These are phyloP conservation scores for Drosophila lutescens DNA, from an alignment of 2,888 invertebrate species.

Conservation along the genomic window DNA sequence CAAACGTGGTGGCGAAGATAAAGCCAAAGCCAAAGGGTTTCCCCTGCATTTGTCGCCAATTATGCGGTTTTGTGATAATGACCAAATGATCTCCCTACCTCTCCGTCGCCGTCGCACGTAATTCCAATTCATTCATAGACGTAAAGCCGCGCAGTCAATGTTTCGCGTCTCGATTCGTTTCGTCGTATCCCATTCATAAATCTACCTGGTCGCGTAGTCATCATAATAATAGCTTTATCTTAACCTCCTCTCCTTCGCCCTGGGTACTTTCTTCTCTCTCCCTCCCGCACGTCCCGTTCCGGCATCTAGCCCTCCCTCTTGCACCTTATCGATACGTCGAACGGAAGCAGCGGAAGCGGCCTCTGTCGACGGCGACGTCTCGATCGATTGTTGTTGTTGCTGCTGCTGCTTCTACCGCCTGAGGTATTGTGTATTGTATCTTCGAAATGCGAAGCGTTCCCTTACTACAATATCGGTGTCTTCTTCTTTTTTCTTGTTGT, in stretches of 20 bases:
- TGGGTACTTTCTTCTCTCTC: conserved; percentile 25
- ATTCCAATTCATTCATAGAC: conserved; percentile 78
- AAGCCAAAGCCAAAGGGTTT: conserved; percentile 33
- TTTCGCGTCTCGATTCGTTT: conserved; percentile 23
- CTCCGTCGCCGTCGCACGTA: conserved; percentile 65
- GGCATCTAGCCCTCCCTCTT: conserved; percentile 4
- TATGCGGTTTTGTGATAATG: conserved; percentile 81
- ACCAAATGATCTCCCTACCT: conserved; percentile 73
- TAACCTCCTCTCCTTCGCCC: conserved; percentile 43
- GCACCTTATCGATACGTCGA: conserved; percentile 56
- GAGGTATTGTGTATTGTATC: conserved; percentile 70
- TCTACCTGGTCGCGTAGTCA: conserved; percentile 74
- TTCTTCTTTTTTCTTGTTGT: conserved; percentile 36
- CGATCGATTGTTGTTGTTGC: conserved; percentile 65
- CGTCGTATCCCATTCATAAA: conserved; percentile 68
- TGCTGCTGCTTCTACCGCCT: conserved; percentile 8
- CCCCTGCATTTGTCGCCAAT: conserved; percentile 74
- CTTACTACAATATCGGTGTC: conserved; percentile 34
- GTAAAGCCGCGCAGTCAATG: conserved; percentile 42
- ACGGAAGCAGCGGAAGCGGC: conserved; percentile 80
- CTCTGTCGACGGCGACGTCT: conserved; percentile 48
- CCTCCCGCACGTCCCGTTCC: background rate
- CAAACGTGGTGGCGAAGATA: conserved; percentile 11
- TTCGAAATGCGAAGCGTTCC: conserved; percentile 52
- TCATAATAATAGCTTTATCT: conserved; percentile 75